These are phyloP conservation scores for Gibbula magus DNA, from an alignment of 2,888 invertebrate genomes.

Conservation along the genomic window DNA sequence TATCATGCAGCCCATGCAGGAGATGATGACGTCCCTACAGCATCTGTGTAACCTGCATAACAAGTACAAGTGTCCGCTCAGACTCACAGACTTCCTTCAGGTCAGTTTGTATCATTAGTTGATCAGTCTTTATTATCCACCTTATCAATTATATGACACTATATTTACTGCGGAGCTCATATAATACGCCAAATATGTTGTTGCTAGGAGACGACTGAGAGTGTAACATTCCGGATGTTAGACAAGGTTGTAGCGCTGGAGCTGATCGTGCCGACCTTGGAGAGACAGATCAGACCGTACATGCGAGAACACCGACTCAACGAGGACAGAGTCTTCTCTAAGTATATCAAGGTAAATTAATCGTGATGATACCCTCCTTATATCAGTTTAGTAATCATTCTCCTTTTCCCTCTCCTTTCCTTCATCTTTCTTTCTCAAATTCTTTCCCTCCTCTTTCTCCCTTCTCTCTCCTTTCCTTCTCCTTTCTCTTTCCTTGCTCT, in stretches of 20 bases:
- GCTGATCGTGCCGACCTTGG: slow-evolving; percentile 61
- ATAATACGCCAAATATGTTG: no score
- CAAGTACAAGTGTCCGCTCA: slow-evolving; percentile 62
- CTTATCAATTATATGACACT: neutral
- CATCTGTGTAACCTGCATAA: slow-evolving; percentile 61
- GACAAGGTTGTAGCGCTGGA: slow-evolving; percentile 70
- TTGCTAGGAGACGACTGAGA: slow-evolving; percentile 72
- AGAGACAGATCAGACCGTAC: slow-evolving; percentile 67
- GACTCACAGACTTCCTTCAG: slow-evolving; percentile 61
- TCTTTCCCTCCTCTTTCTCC: neutral
- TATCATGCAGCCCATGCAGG: slow-evolving; percentile 37
- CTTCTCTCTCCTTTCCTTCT: neutral
- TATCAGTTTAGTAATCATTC: neutral
- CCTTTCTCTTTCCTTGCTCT: neutral
- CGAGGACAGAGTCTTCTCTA: slow-evolving; percentile 67
- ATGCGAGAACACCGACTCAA: slow-evolving; percentile 67
- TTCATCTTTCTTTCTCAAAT: neutral
- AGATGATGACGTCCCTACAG: slow-evolving; percentile 53
- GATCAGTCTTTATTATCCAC: neutral
- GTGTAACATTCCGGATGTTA: slow-evolving; percentile 70
- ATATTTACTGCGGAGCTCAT: no score
- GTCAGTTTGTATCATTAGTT: no score
- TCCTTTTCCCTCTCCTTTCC: neutral
- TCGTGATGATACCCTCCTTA: neutral
- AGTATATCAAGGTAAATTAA: slow-evolving; percentile 65